phyloP scores from a whole-genome alignment of 2,113 vertebrate genomes.

The Cepphus grylle region DNA sequence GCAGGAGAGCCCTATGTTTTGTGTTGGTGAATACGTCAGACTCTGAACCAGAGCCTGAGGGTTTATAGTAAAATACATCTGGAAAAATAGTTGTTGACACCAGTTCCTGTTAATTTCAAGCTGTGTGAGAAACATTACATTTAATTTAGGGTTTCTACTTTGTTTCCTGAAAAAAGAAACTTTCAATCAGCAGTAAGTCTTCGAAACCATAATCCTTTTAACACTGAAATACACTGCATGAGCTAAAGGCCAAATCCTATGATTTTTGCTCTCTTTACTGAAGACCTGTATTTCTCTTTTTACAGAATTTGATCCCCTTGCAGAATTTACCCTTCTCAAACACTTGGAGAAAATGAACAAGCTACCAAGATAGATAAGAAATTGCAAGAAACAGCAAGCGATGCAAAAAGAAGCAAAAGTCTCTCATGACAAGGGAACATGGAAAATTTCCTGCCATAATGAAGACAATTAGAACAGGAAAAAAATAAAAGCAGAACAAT shows the following conservation, averaged over 20 bases:
- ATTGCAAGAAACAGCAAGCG: not conserved
- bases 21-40: not conserved
- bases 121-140: not conserved
- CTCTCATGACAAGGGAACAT: not conserved
- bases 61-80: not conserved
- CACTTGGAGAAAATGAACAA: not conserved
- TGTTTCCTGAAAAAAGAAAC: not conserved
- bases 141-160: not conserved
- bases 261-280: not conserved
- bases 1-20: not conserved
- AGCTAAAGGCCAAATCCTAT: not conserved
- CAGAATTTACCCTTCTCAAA: not conserved
- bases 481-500: not conserved
- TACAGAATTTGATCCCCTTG: not conserved
- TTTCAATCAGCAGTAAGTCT: not conserved
- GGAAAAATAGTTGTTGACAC: not conserved
- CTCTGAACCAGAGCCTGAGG: not conserved
- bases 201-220: not conserved
- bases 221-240: rapidly evolving
- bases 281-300: not conserved
- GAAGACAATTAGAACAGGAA: not conserved
- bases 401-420: not conserved
- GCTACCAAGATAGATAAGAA: not conserved
- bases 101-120: not conserved
- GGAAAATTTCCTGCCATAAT: not conserved